A percentile compares a stretch with the other conserved stretches of the same genome.
Conservation (phyloP, 2,113 vertebrate genomes). For the Pseudolaguvia tuberculata region DNA sequence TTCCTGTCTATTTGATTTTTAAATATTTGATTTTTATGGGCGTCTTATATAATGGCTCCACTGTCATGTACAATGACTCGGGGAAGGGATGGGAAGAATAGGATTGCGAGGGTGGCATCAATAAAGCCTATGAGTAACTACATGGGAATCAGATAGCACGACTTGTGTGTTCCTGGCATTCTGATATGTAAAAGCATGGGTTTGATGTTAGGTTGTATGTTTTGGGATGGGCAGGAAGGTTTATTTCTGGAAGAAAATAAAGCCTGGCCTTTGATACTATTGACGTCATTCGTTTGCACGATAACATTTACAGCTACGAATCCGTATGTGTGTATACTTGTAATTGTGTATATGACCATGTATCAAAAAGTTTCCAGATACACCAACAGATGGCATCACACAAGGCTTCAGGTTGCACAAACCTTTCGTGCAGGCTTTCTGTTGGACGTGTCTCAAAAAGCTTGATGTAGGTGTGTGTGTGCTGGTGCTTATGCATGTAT, state of each 20-base stretch:
- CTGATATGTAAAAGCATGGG: neutral
- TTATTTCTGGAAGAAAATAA: neutral
- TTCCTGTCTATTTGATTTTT: neutral
- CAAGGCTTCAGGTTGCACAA: too few relatives aligned
- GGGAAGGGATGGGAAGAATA: slow-evolving; percentile 23
- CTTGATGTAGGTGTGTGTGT: too few relatives aligned
- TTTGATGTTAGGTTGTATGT: neutral
- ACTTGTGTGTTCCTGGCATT: neutral
- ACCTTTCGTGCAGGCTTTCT: too few relatives aligned
- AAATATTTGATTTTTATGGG: slow-evolving; percentile 30
- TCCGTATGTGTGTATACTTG: too few relatives aligned
- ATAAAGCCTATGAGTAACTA: neutral
- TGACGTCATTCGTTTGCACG: neutral
- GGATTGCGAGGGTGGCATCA: slow-evolving; percentile 46
- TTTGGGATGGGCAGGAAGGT: neutral
- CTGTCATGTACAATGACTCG: slow-evolving; percentile 7
- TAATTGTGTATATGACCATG: too few relatives aligned
- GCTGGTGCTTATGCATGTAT: neutral
- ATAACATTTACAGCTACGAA: neutral
- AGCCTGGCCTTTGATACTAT: neutral
- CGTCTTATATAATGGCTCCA: slow-evolving; percentile 37
- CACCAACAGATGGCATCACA: too few relatives aligned
- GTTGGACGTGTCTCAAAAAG: too few relatives aligned
- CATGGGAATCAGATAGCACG: neutral
- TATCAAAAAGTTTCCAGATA: too few relatives aligned